These are phyloP conservation scores for Calidris pygmaea DNA, from an alignment of 2,113 vertebrate genomes.

Conservation along the genomic window DNA sequence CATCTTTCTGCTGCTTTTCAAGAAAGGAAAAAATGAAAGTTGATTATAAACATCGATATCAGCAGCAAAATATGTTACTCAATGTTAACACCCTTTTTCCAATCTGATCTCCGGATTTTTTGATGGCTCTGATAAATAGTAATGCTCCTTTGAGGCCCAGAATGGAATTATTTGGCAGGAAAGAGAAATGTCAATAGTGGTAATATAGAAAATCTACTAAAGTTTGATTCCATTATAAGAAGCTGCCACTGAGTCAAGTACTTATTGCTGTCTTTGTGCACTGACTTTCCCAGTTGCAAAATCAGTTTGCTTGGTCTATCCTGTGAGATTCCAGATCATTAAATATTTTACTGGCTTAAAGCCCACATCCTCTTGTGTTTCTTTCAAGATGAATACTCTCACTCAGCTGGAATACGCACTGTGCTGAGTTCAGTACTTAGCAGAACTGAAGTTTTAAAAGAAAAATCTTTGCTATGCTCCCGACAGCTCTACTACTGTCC, in stretches of 20 bases:
- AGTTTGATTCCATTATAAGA: neutral
- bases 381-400: neutral
- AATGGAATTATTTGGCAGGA: neutral
- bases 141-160: neutral
- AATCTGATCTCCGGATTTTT: neutral
- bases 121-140: neutral
- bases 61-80: neutral
- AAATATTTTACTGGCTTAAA: constrained; percentile 8
- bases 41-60: neutral
- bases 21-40: neutral
- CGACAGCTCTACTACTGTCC: neutral
- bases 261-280: neutral
- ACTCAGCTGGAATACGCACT: neutral
- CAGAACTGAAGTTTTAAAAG: neutral
- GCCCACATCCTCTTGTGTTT: neutral
- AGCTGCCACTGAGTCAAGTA: neutral
- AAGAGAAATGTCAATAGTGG: neutral
- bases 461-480: neutral
- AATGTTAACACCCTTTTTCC: neutral
- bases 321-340: neutral
- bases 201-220: neutral
- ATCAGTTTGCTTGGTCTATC: neutral
- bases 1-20: neutral
- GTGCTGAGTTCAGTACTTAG: neutral
- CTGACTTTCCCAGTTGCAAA: neutral